Evolutionary conservation across 2,888 invertebrate genomes (phyloP).

Genomic region (Exephanes ischioxanthus): DNA sequence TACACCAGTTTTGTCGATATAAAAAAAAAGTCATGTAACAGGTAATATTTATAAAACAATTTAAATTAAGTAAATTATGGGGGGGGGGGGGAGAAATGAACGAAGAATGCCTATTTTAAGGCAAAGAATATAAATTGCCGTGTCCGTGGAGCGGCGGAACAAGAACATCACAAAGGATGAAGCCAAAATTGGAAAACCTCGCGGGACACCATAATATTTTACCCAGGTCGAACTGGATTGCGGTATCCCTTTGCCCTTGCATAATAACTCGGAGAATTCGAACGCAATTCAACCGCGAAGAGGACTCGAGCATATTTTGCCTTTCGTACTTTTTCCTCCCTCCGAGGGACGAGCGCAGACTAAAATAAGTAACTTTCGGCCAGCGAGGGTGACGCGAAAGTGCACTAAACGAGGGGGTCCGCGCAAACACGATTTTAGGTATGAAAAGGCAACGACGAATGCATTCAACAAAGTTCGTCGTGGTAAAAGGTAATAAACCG

Average conservation of each 20-base stretch:
- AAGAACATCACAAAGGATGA: neutral
- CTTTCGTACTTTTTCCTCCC: constrained; percentile 2
- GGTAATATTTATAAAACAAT: neutral
- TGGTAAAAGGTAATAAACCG: constrained; percentile 77
- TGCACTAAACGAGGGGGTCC: constrained; percentile 5
- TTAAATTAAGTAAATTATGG: neutral
- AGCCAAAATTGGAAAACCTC: neutral
- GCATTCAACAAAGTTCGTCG: constrained; percentile 40
- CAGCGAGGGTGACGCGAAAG: neutral
- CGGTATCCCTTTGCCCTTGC: constrained; percentile 5
- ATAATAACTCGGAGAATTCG: neutral
- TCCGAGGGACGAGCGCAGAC: neutral
- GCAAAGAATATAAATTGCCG: neutral
- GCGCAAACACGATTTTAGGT: constrained; percentile 3
- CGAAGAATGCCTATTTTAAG: neutral
- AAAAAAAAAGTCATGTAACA: too few relatives aligned
- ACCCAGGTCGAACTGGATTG: neutral
- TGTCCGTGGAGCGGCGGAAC: neutral
- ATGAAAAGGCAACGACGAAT: constrained; percentile 26
- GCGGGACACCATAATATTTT: constrained; percentile 13
- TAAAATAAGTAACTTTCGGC: constrained; percentile 13
- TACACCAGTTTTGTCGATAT: too few relatives aligned
- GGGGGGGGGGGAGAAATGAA: neutral
- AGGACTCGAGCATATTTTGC: constrained; percentile 1
- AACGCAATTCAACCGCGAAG: constrained; percentile 18